These are phyloP conservation scores for Nymphalis c-album DNA, from an alignment of 2,888 invertebrate species.

Conservation along the genomic window DNA sequence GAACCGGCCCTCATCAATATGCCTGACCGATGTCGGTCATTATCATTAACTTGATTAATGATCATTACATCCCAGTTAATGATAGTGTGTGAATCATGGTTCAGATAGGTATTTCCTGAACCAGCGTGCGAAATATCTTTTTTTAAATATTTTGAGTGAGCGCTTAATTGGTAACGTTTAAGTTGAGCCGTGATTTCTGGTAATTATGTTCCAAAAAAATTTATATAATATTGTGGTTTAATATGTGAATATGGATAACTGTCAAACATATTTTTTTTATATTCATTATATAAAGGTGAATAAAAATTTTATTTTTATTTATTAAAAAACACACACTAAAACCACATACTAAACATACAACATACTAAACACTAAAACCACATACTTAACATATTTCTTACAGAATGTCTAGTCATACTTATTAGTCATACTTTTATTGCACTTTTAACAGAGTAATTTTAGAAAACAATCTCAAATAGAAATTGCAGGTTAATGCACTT, in stretches of 20 bases:
- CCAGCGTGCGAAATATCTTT: constrained; percentile 26
- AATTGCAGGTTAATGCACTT: constrained; percentile 15
- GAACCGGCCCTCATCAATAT: constrained; percentile 34
- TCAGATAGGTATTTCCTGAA: constrained; percentile 25
- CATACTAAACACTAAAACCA: too few relatives aligned
- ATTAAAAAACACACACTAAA: too few relatives aligned
- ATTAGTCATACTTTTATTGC: too few relatives aligned
- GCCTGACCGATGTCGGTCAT: constrained; percentile 19
- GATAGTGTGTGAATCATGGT: constrained; percentile 23
- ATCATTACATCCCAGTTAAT: constrained; percentile 25
- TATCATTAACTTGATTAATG: constrained; percentile 33
- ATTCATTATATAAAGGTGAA: too few relatives aligned
- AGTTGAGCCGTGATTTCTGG: constrained; percentile 1
- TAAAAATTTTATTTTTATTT: too few relatives aligned
- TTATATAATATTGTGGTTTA: too few relatives aligned
- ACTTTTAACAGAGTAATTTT: background rate
- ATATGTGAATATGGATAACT: too few relatives aligned
- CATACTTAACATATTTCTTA: too few relatives aligned
- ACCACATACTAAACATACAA: too few relatives aligned
- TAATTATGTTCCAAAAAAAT: constrained; percentile 4
- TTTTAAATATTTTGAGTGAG: constrained; percentile 22
- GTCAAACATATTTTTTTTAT: too few relatives aligned
- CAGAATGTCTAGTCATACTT: too few relatives aligned
- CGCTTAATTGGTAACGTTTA: constrained; percentile 17
- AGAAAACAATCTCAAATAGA: background rate